Conservation (phyloP, 1,140 invertebrate species). For the Triops longicaudatus region DNA sequence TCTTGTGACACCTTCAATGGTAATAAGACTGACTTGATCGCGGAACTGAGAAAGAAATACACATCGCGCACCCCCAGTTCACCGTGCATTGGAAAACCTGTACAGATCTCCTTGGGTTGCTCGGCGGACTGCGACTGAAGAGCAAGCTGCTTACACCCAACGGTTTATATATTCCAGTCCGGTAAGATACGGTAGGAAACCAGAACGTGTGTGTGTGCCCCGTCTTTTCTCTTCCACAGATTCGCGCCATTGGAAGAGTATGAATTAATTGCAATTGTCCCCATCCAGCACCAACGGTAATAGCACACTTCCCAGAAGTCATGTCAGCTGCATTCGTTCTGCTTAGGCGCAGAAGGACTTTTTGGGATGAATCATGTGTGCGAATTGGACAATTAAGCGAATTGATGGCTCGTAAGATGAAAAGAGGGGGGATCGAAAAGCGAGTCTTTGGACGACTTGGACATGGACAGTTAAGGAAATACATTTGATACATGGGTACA, state of each 20-base stretch:
- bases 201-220: not conserved
- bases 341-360: not conserved
- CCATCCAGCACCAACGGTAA: not conserved
- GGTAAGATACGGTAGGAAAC: constrained; percentile 2
- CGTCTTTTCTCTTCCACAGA: not conserved
- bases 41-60: not conserved
- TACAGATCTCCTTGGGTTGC: not conserved
- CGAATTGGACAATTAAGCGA: constrained; percentile 12
- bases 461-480: not conserved
- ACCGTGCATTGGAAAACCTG: not conserved
- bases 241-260: not conserved
- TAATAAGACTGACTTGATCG: too few relatives aligned
- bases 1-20: not conserved
- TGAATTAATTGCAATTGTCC: not conserved
- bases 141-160: not conserved
- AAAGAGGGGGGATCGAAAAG: not conserved
- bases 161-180: not conserved
- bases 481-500: not conserved
- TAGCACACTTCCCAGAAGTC: not conserved
- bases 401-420: not conserved
- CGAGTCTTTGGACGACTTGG: not conserved
- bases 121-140: not conserved
- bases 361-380: not conserved
- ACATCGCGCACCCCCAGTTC: not conserved
- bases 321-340: not conserved